Evolutionary conservation across 2,888 invertebrate species (phyloP).

Genomic region (Macrophya annulata): DNA sequence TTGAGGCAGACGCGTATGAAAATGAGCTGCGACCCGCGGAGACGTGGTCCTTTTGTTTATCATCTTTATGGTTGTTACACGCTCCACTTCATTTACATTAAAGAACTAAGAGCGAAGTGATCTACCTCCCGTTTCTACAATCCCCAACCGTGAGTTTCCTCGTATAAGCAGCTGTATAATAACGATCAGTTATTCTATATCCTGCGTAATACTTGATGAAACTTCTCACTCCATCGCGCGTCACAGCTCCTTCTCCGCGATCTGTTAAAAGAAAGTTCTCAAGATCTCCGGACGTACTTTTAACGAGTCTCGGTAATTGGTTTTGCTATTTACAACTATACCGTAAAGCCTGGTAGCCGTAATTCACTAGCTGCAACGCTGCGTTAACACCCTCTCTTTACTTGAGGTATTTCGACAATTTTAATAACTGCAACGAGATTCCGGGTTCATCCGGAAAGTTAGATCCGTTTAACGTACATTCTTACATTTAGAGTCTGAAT

Average conservation of each 20-base stretch:
- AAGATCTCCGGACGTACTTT: neutral
- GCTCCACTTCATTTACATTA: constrained; percentile 54
- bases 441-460: neutral
- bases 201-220: constrained; percentile 12
- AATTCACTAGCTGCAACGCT: constrained; percentile 1
- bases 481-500: neutral
- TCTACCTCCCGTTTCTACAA: constrained; percentile 31
- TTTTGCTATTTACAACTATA: constrained; percentile 1
- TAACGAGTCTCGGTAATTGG: constrained; percentile 3
- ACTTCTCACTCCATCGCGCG: neutral
- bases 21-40: constrained; percentile 48
- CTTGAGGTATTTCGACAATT: neutral
- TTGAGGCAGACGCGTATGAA: constrained; percentile 35
- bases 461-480: neutral
- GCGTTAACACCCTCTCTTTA: neutral
- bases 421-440: neutral
- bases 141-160: neutral
- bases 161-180: constrained; percentile 23
- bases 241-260: neutral
- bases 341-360: neutral
- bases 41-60: constrained; percentile 54
- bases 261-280: constrained; percentile 27
- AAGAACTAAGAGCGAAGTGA: constrained; percentile 13
- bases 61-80: constrained; percentile 55
- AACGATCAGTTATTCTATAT: neutral